Evolutionary conservation across 1,140 invertebrate genomes (phyloP).

Genomic region (Calosoma granatense): DNA sequence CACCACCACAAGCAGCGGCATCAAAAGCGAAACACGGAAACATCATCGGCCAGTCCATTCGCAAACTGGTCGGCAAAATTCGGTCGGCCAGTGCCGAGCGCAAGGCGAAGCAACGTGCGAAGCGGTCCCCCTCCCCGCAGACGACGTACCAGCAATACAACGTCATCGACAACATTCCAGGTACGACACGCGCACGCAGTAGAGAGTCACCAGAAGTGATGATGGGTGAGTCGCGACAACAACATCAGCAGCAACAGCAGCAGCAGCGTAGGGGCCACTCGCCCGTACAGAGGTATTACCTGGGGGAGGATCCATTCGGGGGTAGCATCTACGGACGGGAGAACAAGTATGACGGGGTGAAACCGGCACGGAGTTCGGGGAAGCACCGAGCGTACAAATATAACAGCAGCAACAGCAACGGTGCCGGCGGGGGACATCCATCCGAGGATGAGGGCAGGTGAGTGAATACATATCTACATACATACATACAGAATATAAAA

Average conservation of each 20-base stretch:
- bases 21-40: conserved; percentile 25
- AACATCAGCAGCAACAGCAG: no score
- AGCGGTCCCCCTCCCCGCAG: conserved; percentile 40
- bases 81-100: conserved; percentile 62
- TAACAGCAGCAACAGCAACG: conserved; percentile 29
- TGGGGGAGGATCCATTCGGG: conserved; percentile 72
- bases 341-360: conserved; percentile 60
- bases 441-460: conserved; percentile 12
- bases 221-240: conserved; percentile 18
- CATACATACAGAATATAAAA: no score
- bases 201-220: conserved; percentile 16
- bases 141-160: conserved; percentile 50
- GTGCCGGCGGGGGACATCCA: conserved; percentile 10
- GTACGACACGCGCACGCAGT: conserved; percentile 30
- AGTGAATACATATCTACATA: neutral
- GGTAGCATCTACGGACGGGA: conserved; percentile 69
- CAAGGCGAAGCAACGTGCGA: conserved; percentile 44
- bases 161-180: conserved; percentile 45
- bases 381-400: no score
- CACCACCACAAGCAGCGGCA: conserved; percentile 39
- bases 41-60: conserved; percentile 52
- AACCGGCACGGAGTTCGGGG: conserved; percentile 34
- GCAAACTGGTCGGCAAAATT: conserved; percentile 67
- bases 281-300: conserved; percentile 63
- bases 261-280: conserved; percentile 23